Conservation (phyloP, 2,797 vertebrate genomes). For the Bovichtus diacanthus region DNA sequence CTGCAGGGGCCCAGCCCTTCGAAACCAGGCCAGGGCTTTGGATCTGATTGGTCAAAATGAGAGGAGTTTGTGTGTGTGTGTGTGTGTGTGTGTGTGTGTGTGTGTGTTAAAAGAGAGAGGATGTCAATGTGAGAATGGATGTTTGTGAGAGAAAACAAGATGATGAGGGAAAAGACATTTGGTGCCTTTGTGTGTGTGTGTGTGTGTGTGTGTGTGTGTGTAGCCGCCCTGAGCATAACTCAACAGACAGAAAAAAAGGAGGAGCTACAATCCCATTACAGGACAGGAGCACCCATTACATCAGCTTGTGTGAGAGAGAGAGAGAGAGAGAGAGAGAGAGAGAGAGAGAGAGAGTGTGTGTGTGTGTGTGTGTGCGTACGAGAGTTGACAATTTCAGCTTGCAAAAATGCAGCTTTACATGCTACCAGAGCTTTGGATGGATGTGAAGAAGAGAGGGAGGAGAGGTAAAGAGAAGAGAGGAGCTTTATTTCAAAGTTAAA, state of each 20-base stretch:
- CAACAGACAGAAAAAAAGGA: conserved; percentile 40
- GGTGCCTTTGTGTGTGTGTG: conserved; percentile 22
- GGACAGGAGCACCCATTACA: conserved; percentile 50
- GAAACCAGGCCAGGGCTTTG: conserved; percentile 46
- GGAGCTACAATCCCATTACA: conserved; percentile 41
- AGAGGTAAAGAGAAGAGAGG: no score
- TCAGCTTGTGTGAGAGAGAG: no score
- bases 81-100: background rate
- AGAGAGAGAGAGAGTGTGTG: no score
- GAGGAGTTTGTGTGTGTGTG: background rate
- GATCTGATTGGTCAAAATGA: conserved; percentile 48
- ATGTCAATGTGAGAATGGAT: conserved; percentile 13
- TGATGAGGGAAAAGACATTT: conserved; percentile 2
- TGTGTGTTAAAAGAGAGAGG: conserved; percentile 8
- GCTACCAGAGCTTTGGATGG: background rate
- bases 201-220: conserved; percentile 21
- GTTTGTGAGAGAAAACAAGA: background rate
- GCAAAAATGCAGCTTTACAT: conserved; percentile 19
- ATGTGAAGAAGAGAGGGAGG: background rate
- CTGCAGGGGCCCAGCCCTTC: conserved; percentile 31
- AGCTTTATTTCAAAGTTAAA: background rate
- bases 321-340: no score
- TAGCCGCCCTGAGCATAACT: conserved; percentile 35
- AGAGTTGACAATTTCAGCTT: conserved; percentile 65
- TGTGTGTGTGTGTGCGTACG: background rate